Evolutionary conservation across 1,140 invertebrate genomes (phyloP).

Genomic region (Anastatus disparis): DNA sequence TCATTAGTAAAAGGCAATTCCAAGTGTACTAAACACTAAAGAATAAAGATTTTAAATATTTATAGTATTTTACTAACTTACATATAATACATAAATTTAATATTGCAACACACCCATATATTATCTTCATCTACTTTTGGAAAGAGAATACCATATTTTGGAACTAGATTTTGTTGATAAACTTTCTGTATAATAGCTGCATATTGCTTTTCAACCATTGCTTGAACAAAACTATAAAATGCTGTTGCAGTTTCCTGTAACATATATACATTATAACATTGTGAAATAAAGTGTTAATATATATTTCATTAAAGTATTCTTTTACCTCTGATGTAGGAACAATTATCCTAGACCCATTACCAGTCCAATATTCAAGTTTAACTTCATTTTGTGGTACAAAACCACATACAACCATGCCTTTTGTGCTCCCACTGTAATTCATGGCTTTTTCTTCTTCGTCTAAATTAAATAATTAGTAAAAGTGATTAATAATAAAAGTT

Average conservation of each 20-base stretch:
- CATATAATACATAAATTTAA: no score
- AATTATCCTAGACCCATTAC: slow-evolving; percentile 40
- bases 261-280: background rate
- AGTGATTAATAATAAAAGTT: no score
- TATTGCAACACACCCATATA: slow-evolving; percentile 28
- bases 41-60: slow-evolving; percentile 16
- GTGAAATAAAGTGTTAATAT: background rate
- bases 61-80: background rate
- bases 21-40: slow-evolving; percentile 43
- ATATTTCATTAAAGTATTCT: no score
- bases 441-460: slow-evolving; percentile 41
- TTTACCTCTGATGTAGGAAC: slow-evolving; percentile 33
- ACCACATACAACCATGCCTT: slow-evolving; percentile 41
- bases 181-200: slow-evolving; percentile 46
- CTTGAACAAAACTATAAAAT: slow-evolving; percentile 42
- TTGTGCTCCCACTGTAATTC: slow-evolving; percentile 29
- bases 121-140: slow-evolving; percentile 36
- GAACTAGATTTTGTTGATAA: slow-evolving; percentile 31
- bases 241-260: slow-evolving; percentile 26
- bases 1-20: slow-evolving; percentile 39
- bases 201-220: slow-evolving; percentile 37
- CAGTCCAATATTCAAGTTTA: slow-evolving; percentile 38
- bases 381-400: slow-evolving; percentile 38
- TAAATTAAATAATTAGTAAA: slow-evolving; percentile 7
- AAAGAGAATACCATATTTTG: slow-evolving; percentile 45